These are phyloP conservation scores for Alloscopus bannaensis DNA, from an alignment of 2,888 invertebrate species.

Conservation along the genomic window DNA sequence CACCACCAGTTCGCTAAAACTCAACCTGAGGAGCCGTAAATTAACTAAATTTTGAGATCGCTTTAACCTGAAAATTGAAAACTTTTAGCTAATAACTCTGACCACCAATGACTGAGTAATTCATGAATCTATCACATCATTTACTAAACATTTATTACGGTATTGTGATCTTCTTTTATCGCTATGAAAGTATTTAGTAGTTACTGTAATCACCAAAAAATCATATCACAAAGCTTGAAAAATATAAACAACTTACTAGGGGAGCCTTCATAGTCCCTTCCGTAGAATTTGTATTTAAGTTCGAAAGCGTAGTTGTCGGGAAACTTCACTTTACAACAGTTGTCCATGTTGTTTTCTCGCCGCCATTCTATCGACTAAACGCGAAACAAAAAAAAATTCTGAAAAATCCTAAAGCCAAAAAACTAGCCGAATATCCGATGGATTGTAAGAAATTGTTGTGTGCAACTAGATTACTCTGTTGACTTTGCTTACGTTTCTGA, in stretches of 20 bases:
- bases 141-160: too few species aligned
- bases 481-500: slow-evolving; percentile 16
- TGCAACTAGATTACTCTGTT: background rate
- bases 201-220: too few species aligned
- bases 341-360: background rate
- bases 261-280: slow-evolving; percentile 14
- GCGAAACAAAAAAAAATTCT: background rate
- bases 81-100: too few species aligned
- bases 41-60: too few species aligned
- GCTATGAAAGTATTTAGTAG: too few species aligned
- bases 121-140: too few species aligned
- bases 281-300: slow-evolving; percentile 1
- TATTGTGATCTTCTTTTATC: too few species aligned
- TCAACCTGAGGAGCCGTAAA: too few species aligned
- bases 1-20: too few species aligned
- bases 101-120: too few species aligned
- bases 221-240: too few species aligned
- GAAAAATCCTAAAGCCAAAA: background rate
- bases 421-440: background rate
- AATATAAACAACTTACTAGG: background rate
- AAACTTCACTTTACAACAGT: slow-evolving; percentile 2
- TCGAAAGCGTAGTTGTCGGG: slow-evolving; percentile 1
- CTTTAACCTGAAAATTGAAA: too few species aligned
- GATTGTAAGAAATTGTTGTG: background rate
- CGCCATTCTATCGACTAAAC: slow-evolving; percentile 11